Conservation (phyloP, 37 sponge, comb jelly and placozoan genomes). For the Dysidea cf. avara region DNA sequence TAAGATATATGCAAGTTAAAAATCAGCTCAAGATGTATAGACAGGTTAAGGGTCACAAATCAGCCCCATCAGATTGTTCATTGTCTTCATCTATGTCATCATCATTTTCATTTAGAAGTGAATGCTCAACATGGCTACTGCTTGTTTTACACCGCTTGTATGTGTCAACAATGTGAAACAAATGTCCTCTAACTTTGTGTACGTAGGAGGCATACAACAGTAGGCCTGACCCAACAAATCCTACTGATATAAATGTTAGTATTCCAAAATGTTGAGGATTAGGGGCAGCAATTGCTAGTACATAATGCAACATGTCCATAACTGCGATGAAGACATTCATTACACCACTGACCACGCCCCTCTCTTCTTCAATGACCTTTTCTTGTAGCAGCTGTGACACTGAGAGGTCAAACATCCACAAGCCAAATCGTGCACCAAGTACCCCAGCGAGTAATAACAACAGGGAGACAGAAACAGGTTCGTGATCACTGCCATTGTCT, state of each 20-base stretch:
- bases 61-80: no score
- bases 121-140: no score
- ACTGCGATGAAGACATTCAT: slow-evolving; percentile 90
- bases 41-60: no score
- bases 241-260: slow-evolving; percentile 73
- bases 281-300: slow-evolving; percentile 78
- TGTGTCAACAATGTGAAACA: slow-evolving; percentile 38
- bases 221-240: slow-evolving; percentile 51
- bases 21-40: no score
- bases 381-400: slow-evolving; percentile 87
- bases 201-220: slow-evolving; percentile 66
- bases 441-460: slow-evolving; percentile 70
- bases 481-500: not conserved
- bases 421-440: slow-evolving; percentile 75
- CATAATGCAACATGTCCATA: slow-evolving; percentile 89
- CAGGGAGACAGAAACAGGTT: slow-evolving; percentile 19
- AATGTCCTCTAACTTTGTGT: slow-evolving; percentile 57
- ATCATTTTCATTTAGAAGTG: no score
- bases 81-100: no score
- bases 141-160: no score
- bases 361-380: slow-evolving; percentile 72
- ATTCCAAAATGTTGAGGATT: slow-evolving; percentile 72
- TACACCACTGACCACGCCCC: slow-evolving; percentile 92
- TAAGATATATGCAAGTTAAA: no score
- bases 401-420: slow-evolving; percentile 93